A percentile compares a stretch with the other conserved stretches of the same genome.
Evolutionary conservation across 2,888 invertebrate species (phyloP).

Genomic region (Ligdia adustata): DNA sequence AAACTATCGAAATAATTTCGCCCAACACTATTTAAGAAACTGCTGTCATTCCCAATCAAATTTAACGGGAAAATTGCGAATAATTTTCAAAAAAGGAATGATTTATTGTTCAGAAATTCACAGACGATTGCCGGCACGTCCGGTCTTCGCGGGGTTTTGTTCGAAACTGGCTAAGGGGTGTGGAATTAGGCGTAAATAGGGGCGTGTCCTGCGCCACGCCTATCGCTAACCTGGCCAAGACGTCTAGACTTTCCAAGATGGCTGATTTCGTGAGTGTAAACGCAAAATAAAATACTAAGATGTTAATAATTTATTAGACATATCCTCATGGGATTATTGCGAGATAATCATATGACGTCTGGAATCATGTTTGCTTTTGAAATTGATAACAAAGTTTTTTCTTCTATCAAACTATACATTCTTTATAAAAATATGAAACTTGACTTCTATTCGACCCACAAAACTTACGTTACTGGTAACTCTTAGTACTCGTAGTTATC

Average conservation of each 20-base stretch:
- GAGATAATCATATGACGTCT: too few species aligned
- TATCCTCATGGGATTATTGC: too few species aligned
- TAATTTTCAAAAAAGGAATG: not conserved
- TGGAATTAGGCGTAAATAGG: slow-evolving; percentile 15
- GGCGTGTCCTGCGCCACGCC: slow-evolving; percentile 31
- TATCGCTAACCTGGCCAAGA: slow-evolving; percentile 13
- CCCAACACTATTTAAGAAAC: not conserved
- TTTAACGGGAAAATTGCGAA: not conserved
- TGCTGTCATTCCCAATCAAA: slow-evolving; percentile 1
- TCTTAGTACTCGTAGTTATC: too few species aligned
- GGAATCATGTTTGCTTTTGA: too few species aligned
- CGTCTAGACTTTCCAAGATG: slow-evolving; percentile 33
- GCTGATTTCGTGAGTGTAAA: slow-evolving; percentile 18
- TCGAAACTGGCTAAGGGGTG: slow-evolving; percentile 25
- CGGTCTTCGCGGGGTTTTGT: slow-evolving; percentile 11
- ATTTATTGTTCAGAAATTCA: slow-evolving; percentile 10
- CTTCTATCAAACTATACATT: too few species aligned
- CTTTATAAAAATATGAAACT: too few species aligned
- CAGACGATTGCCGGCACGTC: slow-evolving; percentile 18
- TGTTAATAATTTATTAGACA: too few species aligned
- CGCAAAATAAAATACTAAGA: too few species aligned
- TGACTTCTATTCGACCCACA: too few species aligned
- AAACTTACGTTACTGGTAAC: too few species aligned
- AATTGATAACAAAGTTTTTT: too few species aligned
- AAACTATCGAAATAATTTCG: not conserved